Conservation (phyloP, 2,888 invertebrate genomes). For the Selenia dentaria region DNA sequence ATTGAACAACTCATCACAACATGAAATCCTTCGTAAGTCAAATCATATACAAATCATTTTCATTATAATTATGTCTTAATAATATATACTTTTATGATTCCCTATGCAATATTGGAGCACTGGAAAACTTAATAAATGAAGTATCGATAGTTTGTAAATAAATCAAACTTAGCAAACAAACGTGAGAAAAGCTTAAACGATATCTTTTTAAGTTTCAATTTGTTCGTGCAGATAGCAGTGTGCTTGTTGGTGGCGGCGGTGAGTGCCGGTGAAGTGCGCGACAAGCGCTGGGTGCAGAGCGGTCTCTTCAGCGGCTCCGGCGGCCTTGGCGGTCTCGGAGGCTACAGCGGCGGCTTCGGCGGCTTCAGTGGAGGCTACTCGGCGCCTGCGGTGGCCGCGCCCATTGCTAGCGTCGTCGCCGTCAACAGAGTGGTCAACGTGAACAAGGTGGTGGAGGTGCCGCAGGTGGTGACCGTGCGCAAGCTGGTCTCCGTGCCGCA, state of each 20-base stretch:
- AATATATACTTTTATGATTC: too few relatives aligned
- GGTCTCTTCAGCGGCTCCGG: conserved; percentile 21
- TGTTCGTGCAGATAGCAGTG: conserved; percentile 25
- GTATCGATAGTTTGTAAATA: too few relatives aligned
- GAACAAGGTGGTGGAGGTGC: conserved; percentile 34
- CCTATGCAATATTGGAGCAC: too few relatives aligned
- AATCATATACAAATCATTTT: too few relatives aligned
- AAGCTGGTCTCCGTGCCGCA: conserved; percentile 39
- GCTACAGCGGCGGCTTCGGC: conserved; percentile 26
- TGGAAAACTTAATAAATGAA: too few relatives aligned
- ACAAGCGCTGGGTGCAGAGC: conserved; percentile 39
- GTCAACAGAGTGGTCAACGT: conserved; percentile 34
- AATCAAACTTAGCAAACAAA: too few relatives aligned
- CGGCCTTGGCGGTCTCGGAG: conserved; percentile 10
- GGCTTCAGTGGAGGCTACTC: conserved; percentile 26
- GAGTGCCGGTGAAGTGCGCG: conserved; percentile 33
- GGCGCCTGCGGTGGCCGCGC: conserved; percentile 23
- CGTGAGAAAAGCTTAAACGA: too few relatives aligned
- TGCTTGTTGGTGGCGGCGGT: conserved; percentile 36
- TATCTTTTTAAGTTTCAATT: too few relatives aligned
- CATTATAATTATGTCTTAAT: too few relatives aligned
- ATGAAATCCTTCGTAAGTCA: conserved; percentile 18
- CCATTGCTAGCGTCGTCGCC: conserved; percentile 27
- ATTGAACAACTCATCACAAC: not conserved
- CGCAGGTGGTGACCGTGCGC: conserved; percentile 36